Evolutionary conservation across 2,797 vertebrate species (phyloP).

Genomic region (Babyrousa celebensis): DNA sequence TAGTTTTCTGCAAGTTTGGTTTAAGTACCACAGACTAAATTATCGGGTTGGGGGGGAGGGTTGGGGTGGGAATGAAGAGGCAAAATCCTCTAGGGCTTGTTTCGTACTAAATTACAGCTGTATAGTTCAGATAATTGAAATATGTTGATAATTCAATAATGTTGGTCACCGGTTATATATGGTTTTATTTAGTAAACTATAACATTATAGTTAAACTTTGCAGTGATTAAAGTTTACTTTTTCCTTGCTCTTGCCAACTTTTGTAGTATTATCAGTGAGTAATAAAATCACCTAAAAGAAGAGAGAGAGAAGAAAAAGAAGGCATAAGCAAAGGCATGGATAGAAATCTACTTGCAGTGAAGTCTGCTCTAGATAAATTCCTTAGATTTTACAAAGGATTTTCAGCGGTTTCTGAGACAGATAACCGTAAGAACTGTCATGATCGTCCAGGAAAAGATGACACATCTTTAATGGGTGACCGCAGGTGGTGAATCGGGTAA

Average conservation of each 20-base stretch:
- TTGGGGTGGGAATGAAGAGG: background rate
- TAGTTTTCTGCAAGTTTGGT: background rate
- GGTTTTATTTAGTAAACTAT: background rate
- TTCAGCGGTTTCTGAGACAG: constrained; percentile 4
- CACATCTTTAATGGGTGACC: background rate
- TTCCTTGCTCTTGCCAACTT: background rate
- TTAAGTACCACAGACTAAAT: background rate
- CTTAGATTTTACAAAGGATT: background rate
- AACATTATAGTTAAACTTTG: accelerated
- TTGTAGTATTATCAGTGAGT: background rate
- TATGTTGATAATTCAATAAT: background rate
- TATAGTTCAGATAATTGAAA: background rate
- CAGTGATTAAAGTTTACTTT: background rate
- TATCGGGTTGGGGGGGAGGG: background rate
- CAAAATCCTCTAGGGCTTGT: background rate
- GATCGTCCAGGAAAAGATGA: background rate
- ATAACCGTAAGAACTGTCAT: background rate
- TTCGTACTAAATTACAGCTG: background rate
- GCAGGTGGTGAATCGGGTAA: background rate
- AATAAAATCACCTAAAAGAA: background rate
- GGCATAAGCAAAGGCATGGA: background rate
- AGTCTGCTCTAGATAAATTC: background rate
- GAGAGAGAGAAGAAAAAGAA: background rate
- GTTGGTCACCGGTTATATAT: background rate
- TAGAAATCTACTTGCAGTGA: background rate